Evolutionary conservation across 2,888 invertebrate species (phyloP), one percentile per base, ranked within the genome.

Genomic region (Zele albiditarsus): DNA sequence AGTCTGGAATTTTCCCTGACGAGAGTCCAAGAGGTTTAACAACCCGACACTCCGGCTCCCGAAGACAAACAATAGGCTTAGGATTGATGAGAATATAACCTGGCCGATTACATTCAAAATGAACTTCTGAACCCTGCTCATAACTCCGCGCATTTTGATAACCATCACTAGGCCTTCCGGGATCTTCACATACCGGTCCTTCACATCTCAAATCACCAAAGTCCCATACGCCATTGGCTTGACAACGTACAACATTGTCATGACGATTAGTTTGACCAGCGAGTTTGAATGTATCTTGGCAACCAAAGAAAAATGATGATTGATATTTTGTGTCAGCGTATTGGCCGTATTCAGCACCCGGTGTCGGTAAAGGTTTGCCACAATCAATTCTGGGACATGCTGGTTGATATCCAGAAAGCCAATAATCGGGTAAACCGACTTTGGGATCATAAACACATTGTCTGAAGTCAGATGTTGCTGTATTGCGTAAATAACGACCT

Each of bases 401-500:
- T 0, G 97, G 97, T 82, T 94, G 92, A 62, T 93, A 91, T 69
- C 97, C 97, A 71, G 97, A 96, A 2, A 97, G 90, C 97, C 97
- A 97, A 85, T 97, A 97, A 85, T 96, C 95, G 0, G 96, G 96
- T 73, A 95, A 91, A 84, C 96, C 96, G 53, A 95, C 94, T 89
- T 96, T 96, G 0, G 98, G 98, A 90, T 98, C 97, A 86, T 97
- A 98, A 28, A 97, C 98, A 89, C 98, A 98, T 88, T 98, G 98
- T 77, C 98, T 93, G 89, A 97, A 97, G 0, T 93, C 92, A 8
- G 97, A 93, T 3, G 96, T 94, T 0, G 95, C 92, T 1, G 97
- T 97, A 83, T 94, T 94, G 80, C 96, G 91, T 6, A 97, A 88
- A 70, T 94, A 93, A 78, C 95, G 92, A 28, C 97, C 97, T 53